These are phyloP conservation scores for Caenorhabditis parvicauda DNA, from an alignment of 2,888 invertebrate genomes.

Conservation along the genomic window DNA sequence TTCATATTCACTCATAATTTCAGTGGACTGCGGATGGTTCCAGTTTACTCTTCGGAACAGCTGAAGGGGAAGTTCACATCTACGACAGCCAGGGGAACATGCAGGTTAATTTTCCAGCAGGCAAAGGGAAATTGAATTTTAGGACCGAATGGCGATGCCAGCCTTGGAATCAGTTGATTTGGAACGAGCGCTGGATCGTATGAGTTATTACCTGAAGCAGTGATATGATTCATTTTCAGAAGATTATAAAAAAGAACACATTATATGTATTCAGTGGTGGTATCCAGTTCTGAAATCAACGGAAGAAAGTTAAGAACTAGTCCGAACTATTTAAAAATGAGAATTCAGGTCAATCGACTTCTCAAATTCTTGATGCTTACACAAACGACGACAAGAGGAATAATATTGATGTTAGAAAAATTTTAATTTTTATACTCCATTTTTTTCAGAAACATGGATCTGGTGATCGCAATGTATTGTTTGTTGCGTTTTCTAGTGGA, in stretches of 20 bases:
- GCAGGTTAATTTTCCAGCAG: constrained; percentile 67
- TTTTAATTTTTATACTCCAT: too few species aligned
- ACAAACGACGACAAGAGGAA: too few species aligned
- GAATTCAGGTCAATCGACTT: too few species aligned
- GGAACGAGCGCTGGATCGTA: constrained; percentile 63
- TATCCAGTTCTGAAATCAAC: constrained; percentile 20
- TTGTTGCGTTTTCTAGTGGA: constrained; percentile 84
- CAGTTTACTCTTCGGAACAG: constrained; percentile 82
- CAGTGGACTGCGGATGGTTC: constrained; percentile 92
- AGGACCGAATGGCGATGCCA: too few species aligned
- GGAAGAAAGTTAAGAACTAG: not conserved
- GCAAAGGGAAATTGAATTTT: too few species aligned
- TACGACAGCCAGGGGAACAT: constrained; percentile 86
- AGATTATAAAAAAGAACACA: constrained; percentile 28
- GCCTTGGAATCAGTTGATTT: constrained; percentile 64
- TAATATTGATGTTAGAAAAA: too few species aligned
- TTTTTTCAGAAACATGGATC: too few species aligned
- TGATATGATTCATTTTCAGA: constrained; percentile 13
- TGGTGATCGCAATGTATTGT: too few species aligned
- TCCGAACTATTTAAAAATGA: too few species aligned
- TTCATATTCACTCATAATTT: constrained; percentile 15
- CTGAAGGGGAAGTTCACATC: constrained; percentile 86
- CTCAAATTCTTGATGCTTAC: too few species aligned
- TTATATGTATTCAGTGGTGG: constrained; percentile 30
- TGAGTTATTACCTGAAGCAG: not conserved